Evolutionary conservation across 1,140 invertebrate genomes (phyloP).

Genomic region (Dendroctonus ponderosae): DNA sequence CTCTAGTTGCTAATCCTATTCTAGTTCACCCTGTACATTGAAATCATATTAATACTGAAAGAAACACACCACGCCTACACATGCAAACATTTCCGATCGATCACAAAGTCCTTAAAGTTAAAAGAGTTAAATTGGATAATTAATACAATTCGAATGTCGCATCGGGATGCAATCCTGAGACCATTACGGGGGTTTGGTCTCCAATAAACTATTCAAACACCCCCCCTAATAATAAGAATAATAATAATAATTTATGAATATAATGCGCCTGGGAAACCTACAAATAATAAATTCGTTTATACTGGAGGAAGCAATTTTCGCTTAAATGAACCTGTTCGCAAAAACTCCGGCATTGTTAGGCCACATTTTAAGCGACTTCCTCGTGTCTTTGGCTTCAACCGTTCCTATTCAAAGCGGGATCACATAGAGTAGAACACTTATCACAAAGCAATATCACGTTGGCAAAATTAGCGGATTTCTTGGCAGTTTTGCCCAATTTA

Average conservation of each 20-base stretch:
- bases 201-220: neutral
- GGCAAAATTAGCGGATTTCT: no score
- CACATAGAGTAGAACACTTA: no score
- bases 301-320: no score
- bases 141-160: neutral
- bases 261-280: neutral
- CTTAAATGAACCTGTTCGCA: no score
- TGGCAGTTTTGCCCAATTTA: no score
- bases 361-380: no score
- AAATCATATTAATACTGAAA: conserved; percentile 4
- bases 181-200: neutral
- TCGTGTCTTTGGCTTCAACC: no score
- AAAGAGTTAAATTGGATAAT: neutral
- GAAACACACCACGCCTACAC: neutral
- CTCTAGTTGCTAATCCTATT: no score
- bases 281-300: no score
- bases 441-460: no score
- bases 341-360: no score
- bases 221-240: neutral
- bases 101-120: neutral
- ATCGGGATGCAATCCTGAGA: neutral
- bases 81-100: neutral
- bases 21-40: conserved; percentile 4
- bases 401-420: no score
- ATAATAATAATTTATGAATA: neutral